Conservation (phyloP, 2,888 invertebrate species). For the Campoplex capitator region DNA sequence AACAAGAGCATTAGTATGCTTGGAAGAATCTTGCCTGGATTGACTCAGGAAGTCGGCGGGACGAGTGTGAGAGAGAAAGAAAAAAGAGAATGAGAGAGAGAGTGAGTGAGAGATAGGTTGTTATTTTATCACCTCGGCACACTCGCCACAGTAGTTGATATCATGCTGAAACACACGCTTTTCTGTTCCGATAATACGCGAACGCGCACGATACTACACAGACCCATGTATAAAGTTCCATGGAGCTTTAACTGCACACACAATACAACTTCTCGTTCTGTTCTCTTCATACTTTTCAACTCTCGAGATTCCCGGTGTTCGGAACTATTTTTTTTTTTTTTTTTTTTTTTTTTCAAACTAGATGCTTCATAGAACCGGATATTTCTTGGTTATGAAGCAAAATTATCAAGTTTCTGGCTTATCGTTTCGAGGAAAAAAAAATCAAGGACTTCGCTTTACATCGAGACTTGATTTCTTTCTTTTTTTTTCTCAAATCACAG, state of each 20-base stretch:
- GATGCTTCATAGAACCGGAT: neutral
- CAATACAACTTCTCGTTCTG: neutral
- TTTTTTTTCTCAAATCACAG: neutral
- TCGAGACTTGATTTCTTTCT: neutral
- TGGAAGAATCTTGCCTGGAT: conserved; percentile 68
- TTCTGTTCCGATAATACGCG: conserved; percentile 63
- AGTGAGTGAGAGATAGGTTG: conserved; percentile 35
- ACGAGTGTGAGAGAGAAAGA: conserved; percentile 51
- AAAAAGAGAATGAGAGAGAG: neutral
- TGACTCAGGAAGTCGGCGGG: conserved; percentile 78
- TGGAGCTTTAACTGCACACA: neutral
- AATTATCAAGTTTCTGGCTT: conserved; percentile 23
- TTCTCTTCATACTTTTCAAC: neutral
- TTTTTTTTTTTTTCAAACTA: neutral
- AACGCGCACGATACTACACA: conserved; percentile 29
- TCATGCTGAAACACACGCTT: conserved; percentile 74
- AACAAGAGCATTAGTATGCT: conserved; percentile 51
- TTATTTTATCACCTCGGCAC: conserved; percentile 76
- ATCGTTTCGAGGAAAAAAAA: conserved; percentile 9
- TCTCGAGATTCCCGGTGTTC: conserved; percentile 1
- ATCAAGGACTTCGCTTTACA: neutral
- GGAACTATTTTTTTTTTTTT: neutral
- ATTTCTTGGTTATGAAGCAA: neutral
- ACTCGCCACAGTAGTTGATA: conserved; percentile 75
- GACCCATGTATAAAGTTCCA: conserved; percentile 18